Base-by-base conservation (phyloP, 2,797 vertebrate genomes). In the Parambassis ranga region DNA sequence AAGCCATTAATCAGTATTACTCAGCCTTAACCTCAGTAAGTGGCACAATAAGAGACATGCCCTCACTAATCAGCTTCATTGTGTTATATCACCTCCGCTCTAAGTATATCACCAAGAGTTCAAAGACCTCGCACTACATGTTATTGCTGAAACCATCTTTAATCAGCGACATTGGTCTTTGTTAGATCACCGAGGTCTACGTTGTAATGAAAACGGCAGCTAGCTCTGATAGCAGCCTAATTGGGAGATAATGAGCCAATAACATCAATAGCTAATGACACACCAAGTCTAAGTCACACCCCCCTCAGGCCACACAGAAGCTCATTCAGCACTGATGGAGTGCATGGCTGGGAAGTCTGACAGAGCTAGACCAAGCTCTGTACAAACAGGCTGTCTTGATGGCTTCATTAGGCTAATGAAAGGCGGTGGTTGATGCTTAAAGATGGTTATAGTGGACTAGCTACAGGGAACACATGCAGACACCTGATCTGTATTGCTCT, bases 241-340 rank as follows among this genome's bases (percentile, higher is more conserved):
- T 89, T 90, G 84, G 84, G 82, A 89, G 88, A 89, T 88, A 92
- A 92, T 91, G 89, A 90, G 87, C 89, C 90, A 90, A 89, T 92
- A 90, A 90, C 87, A 90, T 90, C 90, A 88, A 89, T 87, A 86
- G 88, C 88, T 91, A 90, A 92, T 90, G 84, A 90, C 87, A 89
- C 80, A 86, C 70, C 67, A 32, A 84, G 88, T 89, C 81, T 81
- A 82, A 88, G 84, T 88, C 87, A 84, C 89, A 85, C 84, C 82
- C 80, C 85, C 87, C 85, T 79, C 81, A 84, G 86, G 89, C 85
- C 83, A 88, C 79, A 84, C 79, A 75, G 86, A 81, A 74, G 65
- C 82, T 87, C 81, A 79, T 88, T 90, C 83, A 65, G 76, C 58
- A 71, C 87, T 88, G 89, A 90, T 85, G 80, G 85, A 87, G 83